Conservation (phyloP, 2,113 vertebrate species). For the Melanocharis versteri region DNA sequence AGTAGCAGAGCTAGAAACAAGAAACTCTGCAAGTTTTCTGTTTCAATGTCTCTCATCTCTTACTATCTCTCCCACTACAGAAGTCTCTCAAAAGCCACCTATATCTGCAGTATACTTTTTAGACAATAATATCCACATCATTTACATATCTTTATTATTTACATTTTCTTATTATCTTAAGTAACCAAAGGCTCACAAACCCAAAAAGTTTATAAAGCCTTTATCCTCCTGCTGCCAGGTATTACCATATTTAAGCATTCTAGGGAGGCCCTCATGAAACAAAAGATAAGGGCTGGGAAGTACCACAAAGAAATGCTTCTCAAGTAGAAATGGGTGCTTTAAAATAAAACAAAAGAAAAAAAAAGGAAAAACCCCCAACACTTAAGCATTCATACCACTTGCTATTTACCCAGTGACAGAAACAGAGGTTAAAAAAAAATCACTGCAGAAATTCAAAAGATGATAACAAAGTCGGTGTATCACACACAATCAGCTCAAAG, state of each 20-base stretch:
- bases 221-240: slow-evolving; percentile 6
- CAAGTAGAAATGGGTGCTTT: neutral
- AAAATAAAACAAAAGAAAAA: neutral
- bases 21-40: neutral
- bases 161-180: slow-evolving; percentile 14
- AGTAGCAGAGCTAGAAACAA: neutral
- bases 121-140: neutral
- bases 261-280: slow-evolving; percentile 18
- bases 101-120: neutral
- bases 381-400: neutral
- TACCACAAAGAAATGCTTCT: slow-evolving; percentile 24
- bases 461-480: neutral
- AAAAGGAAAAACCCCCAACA: neutral
- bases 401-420: neutral
- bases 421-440: neutral
- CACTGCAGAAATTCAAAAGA: neutral
- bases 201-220: slow-evolving; percentile 1
- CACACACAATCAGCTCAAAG: neutral
- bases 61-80: neutral
- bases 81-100: neutral
- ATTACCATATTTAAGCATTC: slow-evolving; percentile 57
- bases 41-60: neutral
- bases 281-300: slow-evolving; percentile 30
- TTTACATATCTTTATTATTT: slow-evolving; percentile 22
- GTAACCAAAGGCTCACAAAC: neutral